phyloP scores from a whole-genome alignment of 1,140 invertebrate genomes.

The Drosophila kurseongensis region DNA sequence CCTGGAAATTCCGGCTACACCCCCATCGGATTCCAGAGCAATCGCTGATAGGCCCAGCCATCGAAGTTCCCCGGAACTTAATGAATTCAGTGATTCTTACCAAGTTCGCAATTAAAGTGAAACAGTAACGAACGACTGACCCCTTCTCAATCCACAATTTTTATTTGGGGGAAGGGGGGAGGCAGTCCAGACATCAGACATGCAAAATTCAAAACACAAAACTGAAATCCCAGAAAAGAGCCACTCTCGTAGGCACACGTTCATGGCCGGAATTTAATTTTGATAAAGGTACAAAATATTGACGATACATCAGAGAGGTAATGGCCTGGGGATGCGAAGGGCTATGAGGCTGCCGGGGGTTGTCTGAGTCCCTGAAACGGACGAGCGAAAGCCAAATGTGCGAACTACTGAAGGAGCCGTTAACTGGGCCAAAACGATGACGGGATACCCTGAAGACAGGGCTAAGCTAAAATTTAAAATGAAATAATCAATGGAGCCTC shows the following conservation, averaged over 20 bases:
- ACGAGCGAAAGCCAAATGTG: slow-evolving; percentile 5
- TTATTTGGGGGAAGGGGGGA: neutral
- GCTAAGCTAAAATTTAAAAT: no score
- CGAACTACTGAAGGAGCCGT: slow-evolving; percentile 6
- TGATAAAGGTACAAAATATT: slow-evolving; percentile 84
- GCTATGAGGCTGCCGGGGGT: neutral
- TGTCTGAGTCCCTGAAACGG: slow-evolving; percentile 12
- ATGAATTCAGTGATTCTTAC: no score
- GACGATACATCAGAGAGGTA: slow-evolving; percentile 72
- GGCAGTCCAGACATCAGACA: slow-evolving; percentile 46
- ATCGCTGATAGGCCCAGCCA: slow-evolving; percentile 26
- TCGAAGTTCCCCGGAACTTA: neutral
- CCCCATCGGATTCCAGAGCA: slow-evolving; percentile 15
- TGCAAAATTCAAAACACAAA: slow-evolving; percentile 44
- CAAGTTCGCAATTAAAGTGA: slow-evolving; percentile 30
- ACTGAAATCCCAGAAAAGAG: slow-evolving; percentile 7
- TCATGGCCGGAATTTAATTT: slow-evolving; percentile 79
- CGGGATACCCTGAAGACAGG: slow-evolving; percentile 1
- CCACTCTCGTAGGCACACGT: slow-evolving; percentile 54
- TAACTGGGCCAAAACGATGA: slow-evolving; percentile 10
- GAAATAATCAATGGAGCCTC: no score
- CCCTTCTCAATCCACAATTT: neutral
- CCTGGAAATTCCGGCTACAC: neutral
- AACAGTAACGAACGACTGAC: neutral
- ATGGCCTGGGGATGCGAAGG: neutral